These are phyloP conservation scores for Antennarius striatus DNA, from an alignment of 2,113 vertebrate genomes.

Conservation along the genomic window DNA sequence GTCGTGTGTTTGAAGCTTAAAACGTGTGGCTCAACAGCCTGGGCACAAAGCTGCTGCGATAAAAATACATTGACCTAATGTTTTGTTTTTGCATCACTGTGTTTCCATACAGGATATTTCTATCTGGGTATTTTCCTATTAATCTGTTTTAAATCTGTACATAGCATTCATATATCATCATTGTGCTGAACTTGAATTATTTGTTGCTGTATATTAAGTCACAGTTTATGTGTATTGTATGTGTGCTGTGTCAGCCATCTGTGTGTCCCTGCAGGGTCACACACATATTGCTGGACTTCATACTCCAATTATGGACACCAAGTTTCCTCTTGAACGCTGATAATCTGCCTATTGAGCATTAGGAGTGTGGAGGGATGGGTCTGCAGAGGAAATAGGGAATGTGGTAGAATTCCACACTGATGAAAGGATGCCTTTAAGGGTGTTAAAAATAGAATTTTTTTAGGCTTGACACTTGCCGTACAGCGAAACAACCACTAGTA, in stretches of 20 bases:
- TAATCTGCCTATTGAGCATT: constrained; percentile 54
- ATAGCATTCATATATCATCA: constrained; percentile 8
- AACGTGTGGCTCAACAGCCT: background rate
- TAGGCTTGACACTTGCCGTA: background rate
- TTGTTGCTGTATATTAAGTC: constrained; percentile 39
- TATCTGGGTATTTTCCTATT: constrained; percentile 10
- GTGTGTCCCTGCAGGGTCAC: constrained; percentile 53
- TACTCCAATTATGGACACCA: constrained; percentile 5
- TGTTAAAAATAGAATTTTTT: constrained; percentile 6
- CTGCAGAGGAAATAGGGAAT: constrained; percentile 10
- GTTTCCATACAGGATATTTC: constrained; percentile 21
- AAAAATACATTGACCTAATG: constrained; percentile 12
- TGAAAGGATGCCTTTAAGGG: constrained; percentile 43
- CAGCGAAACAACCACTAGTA: constrained; percentile 2
- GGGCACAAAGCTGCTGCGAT: background rate
- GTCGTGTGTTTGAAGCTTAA: constrained; percentile 18
- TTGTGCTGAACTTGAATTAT: constrained; percentile 18
- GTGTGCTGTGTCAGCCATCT: constrained; percentile 50
- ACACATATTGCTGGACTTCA: constrained; percentile 40
- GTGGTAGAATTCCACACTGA: constrained; percentile 39
- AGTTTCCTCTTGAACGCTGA: constrained; percentile 47
- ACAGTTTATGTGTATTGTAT: constrained; percentile 39
- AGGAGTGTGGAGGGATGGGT: constrained; percentile 13
- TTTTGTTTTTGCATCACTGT: constrained; percentile 12
- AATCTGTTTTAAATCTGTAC: constrained; percentile 34